These are phyloP conservation scores for Agrotis exclamationis DNA, from an alignment of 2,888 invertebrate genomes.

Conservation along the genomic window DNA sequence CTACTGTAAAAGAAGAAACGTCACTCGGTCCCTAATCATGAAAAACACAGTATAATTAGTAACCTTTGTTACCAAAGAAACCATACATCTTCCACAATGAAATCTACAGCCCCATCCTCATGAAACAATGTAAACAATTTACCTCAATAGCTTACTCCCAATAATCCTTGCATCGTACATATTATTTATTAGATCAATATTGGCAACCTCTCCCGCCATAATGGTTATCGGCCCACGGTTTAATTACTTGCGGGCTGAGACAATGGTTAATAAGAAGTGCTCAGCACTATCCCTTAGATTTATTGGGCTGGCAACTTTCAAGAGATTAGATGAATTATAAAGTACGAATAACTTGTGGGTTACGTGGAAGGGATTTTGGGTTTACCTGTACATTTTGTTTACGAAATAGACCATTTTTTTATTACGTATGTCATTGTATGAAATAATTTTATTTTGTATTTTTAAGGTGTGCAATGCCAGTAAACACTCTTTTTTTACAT, in stretches of 20 bases:
- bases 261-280: slow-evolving; percentile 90
- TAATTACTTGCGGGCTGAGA: slow-evolving; percentile 88
- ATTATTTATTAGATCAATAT: slow-evolving; percentile 90
- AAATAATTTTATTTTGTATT: too few relatives aligned
- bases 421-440: too few relatives aligned
- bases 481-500: too few relatives aligned
- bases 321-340: slow-evolving; percentile 84
- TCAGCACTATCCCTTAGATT: slow-evolving; percentile 86
- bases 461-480: too few relatives aligned
- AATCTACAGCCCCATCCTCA: slow-evolving; percentile 35
- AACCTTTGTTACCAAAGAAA: slow-evolving; percentile 2
- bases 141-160: slow-evolving; percentile 79
- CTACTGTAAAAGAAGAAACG: background rate
- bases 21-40: too few relatives aligned
- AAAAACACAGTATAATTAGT: background rate
- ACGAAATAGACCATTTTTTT: background rate
- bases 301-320: slow-evolving; percentile 83
- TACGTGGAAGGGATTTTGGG: slow-evolving; percentile 54
- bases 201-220: slow-evolving; percentile 79
- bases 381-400: slow-evolving; percentile 6
- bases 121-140: slow-evolving; percentile 69
- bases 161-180: slow-evolving; percentile 81
- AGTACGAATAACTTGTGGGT: slow-evolving; percentile 76
- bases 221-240: slow-evolving; percentile 86
- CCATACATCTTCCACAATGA: background rate